Evolutionary conservation across 2,113 vertebrate genomes (phyloP), one percentile per base, ranked within the genome.

Genomic region (Sardina pilchardus): DNA sequence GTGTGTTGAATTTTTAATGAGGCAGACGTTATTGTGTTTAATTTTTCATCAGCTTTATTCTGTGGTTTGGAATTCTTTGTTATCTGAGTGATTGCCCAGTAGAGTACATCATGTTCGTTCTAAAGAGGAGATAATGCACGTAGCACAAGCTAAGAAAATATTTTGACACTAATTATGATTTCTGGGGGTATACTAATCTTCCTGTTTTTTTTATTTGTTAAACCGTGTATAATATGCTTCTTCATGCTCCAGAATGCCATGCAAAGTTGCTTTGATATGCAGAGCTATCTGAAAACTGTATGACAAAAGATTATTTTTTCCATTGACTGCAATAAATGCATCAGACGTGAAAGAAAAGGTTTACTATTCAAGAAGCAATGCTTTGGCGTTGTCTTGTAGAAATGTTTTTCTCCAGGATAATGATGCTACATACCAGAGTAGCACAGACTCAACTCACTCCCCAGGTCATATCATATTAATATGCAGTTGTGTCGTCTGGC

Each of bases 31-130:
- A 36, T 16, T 34, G 71, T 34, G 16, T 78, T 78, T 19, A 78
- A 78, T 78, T 78, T 78, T 78, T 78, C 30, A 78, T 78, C 30
- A 78, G 12, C 71, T 78, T 78, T 78, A 78, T 78, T 78, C 71
- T 78, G 71, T 36, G 71, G 71, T 78, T 36, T 78, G 30, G 71
- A 78, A 78, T 78, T 34, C 30, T 78, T 78, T 39, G 30, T 78
- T 78, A 39, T 78, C 71, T 17, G 71, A 36, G 71, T 34, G 71
- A 78, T 36, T 34, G 36, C 71, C 12, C 30, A 9, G 9, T 34
- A 78, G 4, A 78, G 30, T 17, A 78, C 71, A 78, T 78, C 30
- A 78, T 78, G 30, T 78, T 34, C 1, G 39, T 4, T 34, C 30
- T 78, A 10, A 78, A 78, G 71, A 16, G 14, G 30, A 63, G 26